phyloP scores from a whole-genome alignment of 1,140 invertebrate genomes.

The Nymphalis io region DNA sequence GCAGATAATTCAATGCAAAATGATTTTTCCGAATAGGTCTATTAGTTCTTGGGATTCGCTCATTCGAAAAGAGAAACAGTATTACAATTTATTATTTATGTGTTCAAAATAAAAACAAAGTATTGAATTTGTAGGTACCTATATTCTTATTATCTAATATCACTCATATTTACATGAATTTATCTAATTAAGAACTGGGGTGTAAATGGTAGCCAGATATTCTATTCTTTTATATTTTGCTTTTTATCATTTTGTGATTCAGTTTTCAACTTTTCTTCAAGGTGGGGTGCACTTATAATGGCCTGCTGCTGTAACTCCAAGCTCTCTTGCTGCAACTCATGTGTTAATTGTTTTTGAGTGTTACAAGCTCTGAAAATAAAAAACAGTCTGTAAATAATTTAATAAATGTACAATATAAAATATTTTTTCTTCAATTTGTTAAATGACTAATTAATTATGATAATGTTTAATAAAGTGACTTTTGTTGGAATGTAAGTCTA shows the following conservation, averaged over 20 bases:
- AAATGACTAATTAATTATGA: conserved; percentile 24
- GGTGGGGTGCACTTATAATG: conserved; percentile 64
- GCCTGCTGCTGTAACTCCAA: conserved; percentile 73
- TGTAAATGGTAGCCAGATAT: background rate
- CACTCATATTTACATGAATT: conserved; percentile 27
- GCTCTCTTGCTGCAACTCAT: conserved; percentile 72
- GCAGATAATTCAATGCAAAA: too few relatives aligned
- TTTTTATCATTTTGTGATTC: conserved; percentile 34
- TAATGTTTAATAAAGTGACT: conserved; percentile 27
- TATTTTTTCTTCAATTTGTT: conserved; percentile 22
- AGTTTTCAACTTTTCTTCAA: conserved; percentile 69
- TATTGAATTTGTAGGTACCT: background rate
- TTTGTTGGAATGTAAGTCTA: conserved; percentile 30
- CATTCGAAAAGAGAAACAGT: too few relatives aligned
- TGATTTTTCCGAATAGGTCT: too few relatives aligned
- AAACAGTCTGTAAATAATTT: conserved; percentile 21
- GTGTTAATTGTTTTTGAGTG: conserved; percentile 66
- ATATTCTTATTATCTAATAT: conserved; percentile 27
- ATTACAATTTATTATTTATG: too few relatives aligned
- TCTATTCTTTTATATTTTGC: conserved; percentile 16
- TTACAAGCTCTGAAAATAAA: conserved; percentile 61
- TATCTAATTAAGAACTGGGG: background rate
- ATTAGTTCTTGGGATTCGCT: too few relatives aligned
- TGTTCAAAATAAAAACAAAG: conserved; percentile 1
- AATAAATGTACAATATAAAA: conserved; percentile 20